These are phyloP conservation scores for Brachionichthys hirsutus DNA, from an alignment of 2,113 vertebrate genomes.

Conservation along the genomic window DNA sequence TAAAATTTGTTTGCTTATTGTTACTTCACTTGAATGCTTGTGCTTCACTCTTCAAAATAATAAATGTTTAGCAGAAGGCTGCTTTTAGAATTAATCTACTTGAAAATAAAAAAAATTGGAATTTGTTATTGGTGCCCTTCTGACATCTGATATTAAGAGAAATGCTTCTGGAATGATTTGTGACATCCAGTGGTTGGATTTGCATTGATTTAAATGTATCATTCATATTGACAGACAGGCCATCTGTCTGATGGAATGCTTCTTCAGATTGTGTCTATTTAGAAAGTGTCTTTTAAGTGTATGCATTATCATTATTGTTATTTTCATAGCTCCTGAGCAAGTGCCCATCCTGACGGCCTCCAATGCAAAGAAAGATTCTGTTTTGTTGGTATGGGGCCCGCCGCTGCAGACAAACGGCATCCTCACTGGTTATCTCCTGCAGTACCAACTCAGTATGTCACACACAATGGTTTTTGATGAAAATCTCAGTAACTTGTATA, in stretches of 20 bases:
- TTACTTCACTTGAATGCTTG: background rate
- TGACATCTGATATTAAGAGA: background rate
- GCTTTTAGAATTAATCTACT: background rate
- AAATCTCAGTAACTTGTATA: background rate
- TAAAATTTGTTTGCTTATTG: slow-evolving; percentile 1
- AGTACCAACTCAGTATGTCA: slow-evolving; percentile 88
- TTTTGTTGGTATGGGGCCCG: slow-evolving; percentile 87
- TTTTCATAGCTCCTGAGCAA: slow-evolving; percentile 84
- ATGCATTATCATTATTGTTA: slow-evolving; percentile 4
- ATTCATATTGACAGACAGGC: background rate
- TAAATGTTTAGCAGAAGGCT: background rate
- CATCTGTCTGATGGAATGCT: background rate
- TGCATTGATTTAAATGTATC: too few species aligned
- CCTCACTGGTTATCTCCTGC: slow-evolving; percentile 85
- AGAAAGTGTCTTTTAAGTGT: background rate
- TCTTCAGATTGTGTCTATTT: background rate
- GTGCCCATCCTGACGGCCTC: slow-evolving; percentile 84
- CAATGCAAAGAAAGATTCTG: slow-evolving; percentile 80
- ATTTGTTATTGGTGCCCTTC: background rate
- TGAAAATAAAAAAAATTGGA: background rate
- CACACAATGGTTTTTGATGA: background rate
- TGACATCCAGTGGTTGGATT: too few species aligned
- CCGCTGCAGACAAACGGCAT: slow-evolving; percentile 85
- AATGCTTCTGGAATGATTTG: too few species aligned
- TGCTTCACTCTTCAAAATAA: background rate